Evolutionary conservation across 2,797 vertebrate genomes (phyloP).

Genomic region (Luscinia megarhynchos): DNA sequence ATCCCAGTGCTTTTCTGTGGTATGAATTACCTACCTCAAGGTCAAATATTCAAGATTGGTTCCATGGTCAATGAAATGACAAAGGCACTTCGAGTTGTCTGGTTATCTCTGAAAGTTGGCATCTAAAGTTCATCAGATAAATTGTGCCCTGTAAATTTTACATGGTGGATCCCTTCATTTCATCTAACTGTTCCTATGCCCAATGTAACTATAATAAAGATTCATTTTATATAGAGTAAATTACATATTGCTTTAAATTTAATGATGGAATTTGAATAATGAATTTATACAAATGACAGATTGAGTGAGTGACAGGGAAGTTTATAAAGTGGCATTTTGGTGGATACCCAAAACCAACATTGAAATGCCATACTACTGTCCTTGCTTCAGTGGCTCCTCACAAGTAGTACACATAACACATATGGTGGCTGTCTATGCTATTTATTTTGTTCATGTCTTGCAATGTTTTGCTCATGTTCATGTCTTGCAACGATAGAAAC

Average conservation of each 20-base stretch:
- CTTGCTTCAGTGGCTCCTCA: neutral
- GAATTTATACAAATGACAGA: neutral
- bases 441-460: neutral
- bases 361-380: neutral
- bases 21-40: neutral
- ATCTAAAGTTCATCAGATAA: neutral
- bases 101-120: neutral
- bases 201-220: neutral
- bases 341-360: neutral
- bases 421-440: accelerated
- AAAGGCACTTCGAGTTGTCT: neutral
- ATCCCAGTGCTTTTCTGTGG: neutral
- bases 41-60: neutral
- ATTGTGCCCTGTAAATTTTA: neutral
- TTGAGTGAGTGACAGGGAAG: neutral
- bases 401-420: neutral
- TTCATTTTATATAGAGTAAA: neutral
- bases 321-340: neutral
- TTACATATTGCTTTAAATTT: neutral
- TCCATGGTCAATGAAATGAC: neutral
- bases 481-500: neutral
- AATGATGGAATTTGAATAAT: neutral
- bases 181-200: neutral
- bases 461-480: neutral
- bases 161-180: neutral